Conservation (phyloP, 2,797 vertebrate species). For the Poeciliopsis infans region DNA sequence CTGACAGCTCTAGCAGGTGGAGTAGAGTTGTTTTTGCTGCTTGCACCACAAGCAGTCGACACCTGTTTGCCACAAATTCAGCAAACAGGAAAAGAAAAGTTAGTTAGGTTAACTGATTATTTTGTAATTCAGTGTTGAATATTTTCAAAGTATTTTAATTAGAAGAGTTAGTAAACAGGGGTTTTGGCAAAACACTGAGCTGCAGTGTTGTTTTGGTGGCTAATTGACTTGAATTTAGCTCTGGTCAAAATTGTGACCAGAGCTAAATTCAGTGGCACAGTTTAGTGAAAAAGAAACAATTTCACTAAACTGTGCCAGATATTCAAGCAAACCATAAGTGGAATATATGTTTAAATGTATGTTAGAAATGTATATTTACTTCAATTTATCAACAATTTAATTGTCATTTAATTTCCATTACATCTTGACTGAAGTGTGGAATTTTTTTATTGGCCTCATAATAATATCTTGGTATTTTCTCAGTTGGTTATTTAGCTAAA, state of each 20-base stretch:
- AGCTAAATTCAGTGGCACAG: too few species aligned
- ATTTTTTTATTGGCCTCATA: not conserved
- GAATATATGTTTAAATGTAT: not conserved
- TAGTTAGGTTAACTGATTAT: not conserved
- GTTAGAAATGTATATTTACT: not conserved
- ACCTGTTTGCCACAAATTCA: not conserved
- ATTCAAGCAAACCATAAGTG: not conserved
- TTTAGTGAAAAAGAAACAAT: too few species aligned
- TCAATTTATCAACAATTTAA: not conserved
- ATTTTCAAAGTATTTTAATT: not conserved
- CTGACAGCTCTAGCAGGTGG: not conserved
- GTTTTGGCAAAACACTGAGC: not conserved
- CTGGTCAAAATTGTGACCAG: not conserved
- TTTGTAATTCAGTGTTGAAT: not conserved
- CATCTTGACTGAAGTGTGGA: not conserved
- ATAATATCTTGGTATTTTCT: not conserved
- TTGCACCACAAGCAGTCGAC: not conserved
- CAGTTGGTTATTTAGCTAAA: not conserved
- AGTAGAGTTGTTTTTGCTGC: not conserved
- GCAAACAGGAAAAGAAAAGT: not conserved
- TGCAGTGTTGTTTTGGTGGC: not conserved
- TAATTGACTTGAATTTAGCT: not conserved
- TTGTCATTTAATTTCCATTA: not conserved
- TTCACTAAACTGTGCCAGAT: not conserved
- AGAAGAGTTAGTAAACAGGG: not conserved